Conservation (phyloP, 2,888 invertebrate genomes). For the Pseudoips prasinana region DNA sequence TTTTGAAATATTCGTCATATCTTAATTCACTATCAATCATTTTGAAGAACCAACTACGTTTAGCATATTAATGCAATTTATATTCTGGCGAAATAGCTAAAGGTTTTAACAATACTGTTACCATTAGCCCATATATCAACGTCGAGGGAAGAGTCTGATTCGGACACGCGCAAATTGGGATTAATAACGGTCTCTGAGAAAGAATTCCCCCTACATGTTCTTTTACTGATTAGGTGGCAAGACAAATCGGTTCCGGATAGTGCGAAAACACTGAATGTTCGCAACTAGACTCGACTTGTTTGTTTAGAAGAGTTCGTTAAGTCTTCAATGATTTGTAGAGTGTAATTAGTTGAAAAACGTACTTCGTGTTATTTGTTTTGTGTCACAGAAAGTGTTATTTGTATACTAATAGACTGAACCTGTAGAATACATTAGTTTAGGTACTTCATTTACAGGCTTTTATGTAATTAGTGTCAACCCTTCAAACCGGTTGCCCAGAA, state of each 20-base stretch:
- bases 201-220: slow-evolving; percentile 51
- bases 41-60: slow-evolving; percentile 21
- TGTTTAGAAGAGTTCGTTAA: slow-evolving; percentile 11
- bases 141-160: slow-evolving; percentile 47
- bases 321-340: slow-evolving; percentile 23
- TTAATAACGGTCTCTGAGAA: slow-evolving; percentile 63
- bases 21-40: slow-evolving; percentile 23
- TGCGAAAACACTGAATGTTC: slow-evolving; percentile 31
- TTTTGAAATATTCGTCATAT: no score
- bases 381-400: slow-evolving; percentile 5
- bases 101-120: slow-evolving; percentile 40
- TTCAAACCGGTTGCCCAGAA: no score
- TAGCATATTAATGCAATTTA: slow-evolving; percentile 35
- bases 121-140: slow-evolving; percentile 59
- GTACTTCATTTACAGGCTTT: no score
- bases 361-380: no score
- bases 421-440: no score
- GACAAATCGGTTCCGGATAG: slow-evolving; percentile 54
- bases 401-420: no score
- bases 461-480: no score
- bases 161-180: slow-evolving; percentile 63
- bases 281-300: slow-evolving; percentile 18
- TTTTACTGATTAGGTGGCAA: slow-evolving; percentile 59
- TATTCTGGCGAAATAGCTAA: slow-evolving; percentile 21
- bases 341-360: slow-evolving; percentile 22